Base-by-base conservation (phyloP, 2,888 invertebrate species). In the Chalcis sispes region DNA sequence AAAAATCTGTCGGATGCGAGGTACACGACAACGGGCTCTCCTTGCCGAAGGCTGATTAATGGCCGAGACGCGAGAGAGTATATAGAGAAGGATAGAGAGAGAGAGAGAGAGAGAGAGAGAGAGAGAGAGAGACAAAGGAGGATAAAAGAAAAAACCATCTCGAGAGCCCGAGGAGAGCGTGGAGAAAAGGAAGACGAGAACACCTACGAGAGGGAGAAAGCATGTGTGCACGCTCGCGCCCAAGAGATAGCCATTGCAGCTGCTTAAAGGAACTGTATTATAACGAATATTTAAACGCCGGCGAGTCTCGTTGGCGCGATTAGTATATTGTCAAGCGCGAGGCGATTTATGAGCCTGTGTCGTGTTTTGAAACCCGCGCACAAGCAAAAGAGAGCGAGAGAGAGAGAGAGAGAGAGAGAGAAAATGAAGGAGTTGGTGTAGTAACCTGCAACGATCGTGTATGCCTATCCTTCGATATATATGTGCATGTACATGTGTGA, bases 41-140 rank as follows among this genome's bases (percentile, higher is more conserved):
- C 80, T 72, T 74, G 78, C 83, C 85, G 82, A 85, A 85, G 82
- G 79, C 82, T 84, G 85, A 85, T 85, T 85, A 85, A 85, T 85
- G 82, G 75, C 80, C 80, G 81, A 80, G 59, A 52, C 58, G 42
- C 69, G 48, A 20, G 58, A 7, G 36, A 13, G 62, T 36, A 2
- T 36, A 32, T 20, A 15, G 78, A 75, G 72, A 77, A 74, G 20
- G 77, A 50, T 50, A 18, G 50, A 50, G 48, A 56, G 36, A 25
- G 40, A 50, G 61, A 50, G 40, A 18, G 32, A 29, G 48, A 15
- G 20, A 27, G 13, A 32, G n/a, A 29, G 13, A 25, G 10, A 46
- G 25, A 52, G 48, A 25, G 40, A 36, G 50, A 50, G 23, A 56
- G n/a, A 23, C 64, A 54, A 46, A 36, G 18, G 15, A 15, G 15